Evolutionary conservation across 2,888 invertebrate species (phyloP).

Genomic region (Toxonevra muliebris): DNA sequence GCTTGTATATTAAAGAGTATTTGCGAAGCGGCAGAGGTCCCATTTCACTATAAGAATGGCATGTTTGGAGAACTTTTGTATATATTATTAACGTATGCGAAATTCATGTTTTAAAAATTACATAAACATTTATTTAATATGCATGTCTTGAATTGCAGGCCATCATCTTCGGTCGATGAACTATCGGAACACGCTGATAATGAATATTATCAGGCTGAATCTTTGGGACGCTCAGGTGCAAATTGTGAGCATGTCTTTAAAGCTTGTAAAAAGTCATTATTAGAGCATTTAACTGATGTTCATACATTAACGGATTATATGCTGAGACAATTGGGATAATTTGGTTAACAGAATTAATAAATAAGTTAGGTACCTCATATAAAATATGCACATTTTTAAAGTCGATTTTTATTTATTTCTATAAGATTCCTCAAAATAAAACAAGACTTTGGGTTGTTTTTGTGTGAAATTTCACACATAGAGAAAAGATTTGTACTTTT

Average conservation of each 20-base stretch:
- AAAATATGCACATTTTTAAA: no score
- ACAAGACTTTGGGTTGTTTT: no score
- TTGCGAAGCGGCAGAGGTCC: constrained; percentile 77
- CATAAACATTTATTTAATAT: background rate
- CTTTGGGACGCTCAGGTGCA: constrained; percentile 68
- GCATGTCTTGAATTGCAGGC: constrained; percentile 64
- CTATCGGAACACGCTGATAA: constrained; percentile 74
- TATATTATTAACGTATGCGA: constrained; percentile 76
- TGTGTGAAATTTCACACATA: no score
- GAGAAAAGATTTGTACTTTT: no score
- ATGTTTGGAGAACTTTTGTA: constrained; percentile 79
- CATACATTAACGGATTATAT: constrained; percentile 28
- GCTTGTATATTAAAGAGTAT: constrained; percentile 79
- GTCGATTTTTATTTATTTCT: no score
- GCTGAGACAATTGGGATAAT: constrained; percentile 3
- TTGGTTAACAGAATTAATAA: no score
- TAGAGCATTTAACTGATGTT: constrained; percentile 56
- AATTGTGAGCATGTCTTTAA: constrained; percentile 56
- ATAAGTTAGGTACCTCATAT: no score
- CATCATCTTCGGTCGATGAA: constrained; percentile 75
- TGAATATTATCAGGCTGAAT: constrained; percentile 79
- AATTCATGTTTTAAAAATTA: background rate
- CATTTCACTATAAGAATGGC: constrained; percentile 76
- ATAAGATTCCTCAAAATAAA: no score
- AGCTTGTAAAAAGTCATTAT: constrained; percentile 54